Evolutionary conservation across 2,113 vertebrate genomes (phyloP), one percentile per base, ranked within the genome.

Genomic region (Microtus ochrogaster): DNA sequence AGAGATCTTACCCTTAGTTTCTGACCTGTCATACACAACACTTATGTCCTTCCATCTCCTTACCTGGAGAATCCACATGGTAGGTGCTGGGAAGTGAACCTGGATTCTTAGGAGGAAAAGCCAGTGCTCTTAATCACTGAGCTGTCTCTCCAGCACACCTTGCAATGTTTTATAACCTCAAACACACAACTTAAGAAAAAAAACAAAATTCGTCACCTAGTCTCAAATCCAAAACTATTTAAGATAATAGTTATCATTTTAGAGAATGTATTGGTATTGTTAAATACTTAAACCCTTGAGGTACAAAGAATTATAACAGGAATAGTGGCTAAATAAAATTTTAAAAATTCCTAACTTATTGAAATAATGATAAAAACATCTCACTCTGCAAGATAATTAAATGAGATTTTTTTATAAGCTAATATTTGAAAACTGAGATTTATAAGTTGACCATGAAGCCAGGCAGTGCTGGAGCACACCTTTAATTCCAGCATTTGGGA

Each of bases 271-370:
- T 36, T 63, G 36, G 63, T 66, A 88, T 9, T 94, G 33, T 91
- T 94, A 91, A 95, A 96, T 70, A 86, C 44, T 88, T 68, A 79
- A 26, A 96, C 89, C 11, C 28, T 47, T 94, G 33, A 90, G 36
- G 36, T 90, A 91, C 66, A 95, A 94, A 89, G 58, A 85, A 90
- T 70, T 83, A 94, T 63, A 58, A 11, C 39, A 87, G 93, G 24
- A 92, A 92, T n/a, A 93, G 4, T 65, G 28, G 65, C n/a, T 83
- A 94, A 68, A 8, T 47, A 89, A 93, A 96, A 93, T 61, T 93
- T 74, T 17, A 95, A 96, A 90, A 89, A 83, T 91, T 77, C 13
- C 63, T 94, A 74, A 95, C 70, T 84, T 95, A 84, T 61, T 92
- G 22, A 95, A 58, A 58, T 63, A 58, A 52, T 63, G 49, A 91